These are phyloP conservation scores for Ardeotis arabs DNA, from an alignment of 2,113 vertebrate genomes.

Conservation along the genomic window DNA sequence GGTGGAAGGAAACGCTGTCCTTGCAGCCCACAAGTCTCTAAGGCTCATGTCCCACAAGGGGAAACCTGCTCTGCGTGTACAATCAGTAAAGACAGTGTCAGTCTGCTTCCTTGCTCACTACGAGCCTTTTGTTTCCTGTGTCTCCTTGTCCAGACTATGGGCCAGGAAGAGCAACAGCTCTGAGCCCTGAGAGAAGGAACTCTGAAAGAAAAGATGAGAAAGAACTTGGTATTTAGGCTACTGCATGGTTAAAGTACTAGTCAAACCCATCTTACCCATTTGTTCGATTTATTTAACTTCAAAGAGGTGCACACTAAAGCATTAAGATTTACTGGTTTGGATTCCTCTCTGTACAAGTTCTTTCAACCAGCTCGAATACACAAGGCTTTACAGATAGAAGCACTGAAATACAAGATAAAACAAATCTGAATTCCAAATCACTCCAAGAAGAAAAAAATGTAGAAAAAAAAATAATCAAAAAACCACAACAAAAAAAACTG, in stretches of 20 bases:
- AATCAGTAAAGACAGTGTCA: not conserved
- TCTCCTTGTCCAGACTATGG: not conserved
- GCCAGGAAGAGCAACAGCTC: not conserved
- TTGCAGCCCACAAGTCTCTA: not conserved
- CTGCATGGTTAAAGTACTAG: constrained; percentile 11
- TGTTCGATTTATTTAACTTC: constrained; percentile 73
- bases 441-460: constrained; percentile 29
- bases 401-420: constrained; percentile 69
- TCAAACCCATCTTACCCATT: constrained; percentile 37
- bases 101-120: not conserved
- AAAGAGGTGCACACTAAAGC: constrained; percentile 76
- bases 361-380: constrained; percentile 59
- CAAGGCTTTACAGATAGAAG: constrained; percentile 69
- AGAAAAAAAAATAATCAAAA: not conserved
- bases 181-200: not conserved
- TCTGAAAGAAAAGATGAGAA: not conserved
- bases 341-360: constrained; percentile 66
- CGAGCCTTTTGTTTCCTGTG: not conserved
- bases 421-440: constrained; percentile 73
- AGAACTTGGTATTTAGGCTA: not conserved
- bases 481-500: not conserved
- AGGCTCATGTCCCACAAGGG: not conserved
- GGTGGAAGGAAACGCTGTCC: not conserved
- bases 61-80: not conserved
- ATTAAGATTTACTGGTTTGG: constrained; percentile 52